Evolutionary conservation across 2,797 vertebrate genomes (phyloP).

Genomic region (Pteronotus mesoamericanus): DNA sequence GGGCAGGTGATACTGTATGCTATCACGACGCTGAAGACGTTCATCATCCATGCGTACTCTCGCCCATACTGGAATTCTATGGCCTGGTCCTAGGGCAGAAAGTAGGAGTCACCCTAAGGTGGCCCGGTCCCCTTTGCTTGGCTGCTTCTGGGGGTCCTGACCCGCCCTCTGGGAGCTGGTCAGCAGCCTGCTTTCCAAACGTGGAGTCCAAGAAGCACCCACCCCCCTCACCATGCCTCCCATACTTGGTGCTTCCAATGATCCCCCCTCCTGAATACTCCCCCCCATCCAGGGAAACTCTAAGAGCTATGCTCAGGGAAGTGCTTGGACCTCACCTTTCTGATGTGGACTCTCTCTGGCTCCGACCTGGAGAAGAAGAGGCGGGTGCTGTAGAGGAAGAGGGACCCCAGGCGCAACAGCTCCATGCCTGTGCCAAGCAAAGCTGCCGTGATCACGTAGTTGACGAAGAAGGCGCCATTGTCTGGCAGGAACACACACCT

Average conservation of each 20-base stretch:
- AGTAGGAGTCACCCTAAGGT: background rate
- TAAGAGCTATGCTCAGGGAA: background rate
- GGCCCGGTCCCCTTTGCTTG: background rate
- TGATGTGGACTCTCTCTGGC: constrained; percentile 93
- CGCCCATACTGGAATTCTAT: constrained; percentile 97
- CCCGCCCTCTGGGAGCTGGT: background rate
- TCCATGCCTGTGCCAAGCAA: constrained; percentile 95
- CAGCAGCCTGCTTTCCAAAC: background rate
- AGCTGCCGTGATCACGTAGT: constrained; percentile 95
- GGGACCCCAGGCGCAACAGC: constrained; percentile 91
- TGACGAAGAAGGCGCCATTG: constrained; percentile 97
- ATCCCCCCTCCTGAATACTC: no score
- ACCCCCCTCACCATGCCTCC: background rate
- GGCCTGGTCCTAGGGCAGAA: constrained; percentile 89
- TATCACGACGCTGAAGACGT: constrained; percentile 95
- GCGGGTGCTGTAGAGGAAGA: constrained; percentile 89
- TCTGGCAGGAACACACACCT: constrained; percentile 98
- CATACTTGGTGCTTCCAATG: background rate
- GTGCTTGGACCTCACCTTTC: constrained; percentile 84
- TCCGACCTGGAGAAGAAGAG: constrained; percentile 95
- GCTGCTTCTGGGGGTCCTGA: background rate
- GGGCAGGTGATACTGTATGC: constrained; percentile 98
- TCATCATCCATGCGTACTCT: constrained; percentile 97
- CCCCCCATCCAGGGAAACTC: background rate
- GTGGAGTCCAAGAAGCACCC: background rate